A percentile compares a stretch with the other conserved stretches of the same genome.
These are phyloP conservation scores for Seriola rivoliana DNA, from an alignment of 2,113 vertebrate species.

Conservation along the genomic window DNA sequence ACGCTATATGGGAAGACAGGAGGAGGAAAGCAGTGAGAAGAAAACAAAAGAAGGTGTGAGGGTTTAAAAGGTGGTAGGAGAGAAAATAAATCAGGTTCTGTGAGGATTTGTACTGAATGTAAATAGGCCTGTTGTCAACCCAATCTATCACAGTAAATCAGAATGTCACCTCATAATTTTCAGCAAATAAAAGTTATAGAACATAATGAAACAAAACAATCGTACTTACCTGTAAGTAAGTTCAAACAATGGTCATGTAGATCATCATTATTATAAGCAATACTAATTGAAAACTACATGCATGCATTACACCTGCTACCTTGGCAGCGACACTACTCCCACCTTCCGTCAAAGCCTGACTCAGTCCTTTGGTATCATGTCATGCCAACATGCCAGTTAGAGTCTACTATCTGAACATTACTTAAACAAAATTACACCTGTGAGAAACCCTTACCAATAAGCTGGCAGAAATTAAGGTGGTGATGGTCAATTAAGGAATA, in stretches of 20 bases:
- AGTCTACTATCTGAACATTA: not conserved
- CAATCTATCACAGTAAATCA: not conserved
- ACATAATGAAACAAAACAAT: not conserved
- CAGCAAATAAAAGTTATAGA: not conserved
- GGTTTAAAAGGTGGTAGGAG: slow-evolving; percentile 17
- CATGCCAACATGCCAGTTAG: not conserved
- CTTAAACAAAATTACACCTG: not conserved
- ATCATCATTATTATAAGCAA: not conserved
- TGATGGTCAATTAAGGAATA: not conserved
- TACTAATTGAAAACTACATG: not conserved
- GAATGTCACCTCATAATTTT: not conserved
- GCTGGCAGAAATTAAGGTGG: too few relatives aligned
- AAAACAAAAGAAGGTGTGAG: slow-evolving; percentile 13
- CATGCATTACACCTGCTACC: not conserved
- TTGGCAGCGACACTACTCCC: not conserved
- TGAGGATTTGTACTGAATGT: not conserved
- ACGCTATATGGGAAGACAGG: slow-evolving; percentile 17
- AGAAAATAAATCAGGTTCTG: not conserved
- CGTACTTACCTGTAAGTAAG: too few relatives aligned
- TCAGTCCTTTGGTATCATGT: too few relatives aligned
- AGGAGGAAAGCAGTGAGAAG: slow-evolving; percentile 20
- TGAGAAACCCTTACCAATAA: not conserved
- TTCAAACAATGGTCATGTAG: too few relatives aligned
- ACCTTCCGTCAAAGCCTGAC: too few relatives aligned
- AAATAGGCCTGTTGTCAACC: not conserved